phyloP scores from a whole-genome alignment of 64 coral and sea anemone species.

The Stylophora pistillata region DNA sequence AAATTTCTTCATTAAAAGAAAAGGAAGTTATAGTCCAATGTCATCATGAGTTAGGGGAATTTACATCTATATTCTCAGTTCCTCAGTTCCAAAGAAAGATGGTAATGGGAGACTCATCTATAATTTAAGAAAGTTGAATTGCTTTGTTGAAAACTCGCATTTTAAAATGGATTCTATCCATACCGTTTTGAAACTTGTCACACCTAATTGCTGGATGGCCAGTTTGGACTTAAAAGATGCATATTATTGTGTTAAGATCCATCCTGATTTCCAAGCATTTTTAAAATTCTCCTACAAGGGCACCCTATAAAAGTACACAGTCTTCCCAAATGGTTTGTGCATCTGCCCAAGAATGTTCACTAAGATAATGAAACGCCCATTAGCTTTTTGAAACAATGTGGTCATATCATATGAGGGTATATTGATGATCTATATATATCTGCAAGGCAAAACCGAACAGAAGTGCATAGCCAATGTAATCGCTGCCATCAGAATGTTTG shows the following conservation, averaged over 20 bases:
- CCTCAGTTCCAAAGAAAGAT: neutral
- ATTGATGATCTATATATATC: constrained; percentile 66
- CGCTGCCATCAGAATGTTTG: neutral
- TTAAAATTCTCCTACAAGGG: constrained; percentile 9
- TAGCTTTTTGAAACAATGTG: neutral
- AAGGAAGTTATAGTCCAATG: neutral
- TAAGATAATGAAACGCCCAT: constrained; percentile 45
- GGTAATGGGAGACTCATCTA: constrained; percentile 9
- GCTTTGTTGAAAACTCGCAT: neutral
- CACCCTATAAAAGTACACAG: constrained; percentile 15
- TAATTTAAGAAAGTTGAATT: constrained; percentile 14
- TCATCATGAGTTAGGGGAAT: neutral
- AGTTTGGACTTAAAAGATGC: neutral
- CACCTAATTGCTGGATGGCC: neutral
- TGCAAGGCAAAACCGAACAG: constrained; percentile 29
- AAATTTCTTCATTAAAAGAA: neutral
- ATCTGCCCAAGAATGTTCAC: constrained; percentile 32
- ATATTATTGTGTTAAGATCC: neutral
- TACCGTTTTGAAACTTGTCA: neutral
- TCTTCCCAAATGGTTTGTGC: neutral
- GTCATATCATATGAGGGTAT: constrained; percentile 54
- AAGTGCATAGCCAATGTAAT: constrained; percentile 21
- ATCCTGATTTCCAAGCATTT: neutral
- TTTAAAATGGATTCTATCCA: neutral
- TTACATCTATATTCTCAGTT: no score